Conservation (phyloP, 2,113 vertebrate species). For the Sceloporus undulatus region DNA sequence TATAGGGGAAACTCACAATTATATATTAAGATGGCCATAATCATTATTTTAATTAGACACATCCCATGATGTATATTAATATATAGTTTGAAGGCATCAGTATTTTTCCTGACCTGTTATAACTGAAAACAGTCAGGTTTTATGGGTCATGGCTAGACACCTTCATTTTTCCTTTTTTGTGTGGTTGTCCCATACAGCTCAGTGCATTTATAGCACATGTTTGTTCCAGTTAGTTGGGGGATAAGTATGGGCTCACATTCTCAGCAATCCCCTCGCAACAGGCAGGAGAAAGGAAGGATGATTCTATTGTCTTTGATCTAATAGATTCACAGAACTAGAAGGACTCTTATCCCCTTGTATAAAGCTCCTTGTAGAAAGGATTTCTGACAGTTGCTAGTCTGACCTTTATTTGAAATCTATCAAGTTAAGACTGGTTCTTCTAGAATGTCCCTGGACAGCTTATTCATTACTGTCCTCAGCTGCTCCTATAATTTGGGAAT, state of each 20-base stretch:
- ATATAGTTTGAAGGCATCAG: not conserved
- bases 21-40: conserved; percentile 33
- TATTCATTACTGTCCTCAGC: not conserved
- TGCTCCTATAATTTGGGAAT: not conserved
- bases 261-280: not conserved
- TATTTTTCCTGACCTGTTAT: not conserved
- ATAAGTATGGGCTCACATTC: fast-evolving
- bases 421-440: not conserved
- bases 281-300: conserved; percentile 16
- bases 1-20: conserved; percentile 10
- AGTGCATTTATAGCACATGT: conserved; percentile 40
- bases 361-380: not conserved
- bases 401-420: conserved; percentile 10
- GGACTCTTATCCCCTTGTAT: too few species aligned
- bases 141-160: not conserved
- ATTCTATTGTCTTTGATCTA: conserved; percentile 16
- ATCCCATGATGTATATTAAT: not conserved
- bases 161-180: conserved; percentile 34
- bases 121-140: not conserved
- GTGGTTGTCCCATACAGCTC: conserved; percentile 15
- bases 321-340: not conserved
- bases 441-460: not conserved
- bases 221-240: not conserved
- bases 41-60: conserved; percentile 17
- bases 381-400: not conserved